Conservation (phyloP, 2,113 vertebrate species). For the Herpetotheres cachinnans region DNA sequence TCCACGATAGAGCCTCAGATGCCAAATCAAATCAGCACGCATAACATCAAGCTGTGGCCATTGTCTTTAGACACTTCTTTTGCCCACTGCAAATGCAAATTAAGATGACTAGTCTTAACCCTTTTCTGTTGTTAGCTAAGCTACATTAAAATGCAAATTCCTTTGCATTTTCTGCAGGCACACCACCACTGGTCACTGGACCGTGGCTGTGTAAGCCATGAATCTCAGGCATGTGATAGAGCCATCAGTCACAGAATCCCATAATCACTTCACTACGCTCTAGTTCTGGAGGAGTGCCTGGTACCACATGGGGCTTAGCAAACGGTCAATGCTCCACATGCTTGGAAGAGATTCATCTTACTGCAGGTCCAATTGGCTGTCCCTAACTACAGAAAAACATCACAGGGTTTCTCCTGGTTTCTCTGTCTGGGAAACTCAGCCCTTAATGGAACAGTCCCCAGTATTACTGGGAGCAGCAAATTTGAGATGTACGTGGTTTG, state of each 20-base stretch:
- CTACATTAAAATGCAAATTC: slow-evolving; percentile 10
- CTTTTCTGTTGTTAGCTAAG: background rate
- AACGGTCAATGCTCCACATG: background rate
- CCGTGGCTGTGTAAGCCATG: background rate
- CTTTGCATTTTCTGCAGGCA: background rate
- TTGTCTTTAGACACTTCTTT: slow-evolving; percentile 2
- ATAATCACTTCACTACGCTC: background rate
- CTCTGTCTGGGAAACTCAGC: background rate
- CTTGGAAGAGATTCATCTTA: slow-evolving; percentile 24
- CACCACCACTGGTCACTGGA: background rate
- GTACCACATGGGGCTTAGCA: background rate
- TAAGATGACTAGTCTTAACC: background rate
- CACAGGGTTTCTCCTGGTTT: background rate
- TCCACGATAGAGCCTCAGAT: background rate
- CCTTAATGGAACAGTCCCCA: background rate
- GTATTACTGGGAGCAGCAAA: background rate
- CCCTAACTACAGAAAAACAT: background rate
- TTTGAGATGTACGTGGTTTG: background rate
- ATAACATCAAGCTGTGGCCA: background rate
- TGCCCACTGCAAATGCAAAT: background rate
- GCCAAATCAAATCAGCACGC: background rate
- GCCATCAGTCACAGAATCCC: slow-evolving; percentile 19
- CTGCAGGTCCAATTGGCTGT: background rate
- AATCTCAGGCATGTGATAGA: slow-evolving; percentile 19
- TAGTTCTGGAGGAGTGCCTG: slow-evolving; percentile 23